phyloP scores from a whole-genome alignment of 2,888 invertebrate genomes.

The Lycophotia porphyrea region DNA sequence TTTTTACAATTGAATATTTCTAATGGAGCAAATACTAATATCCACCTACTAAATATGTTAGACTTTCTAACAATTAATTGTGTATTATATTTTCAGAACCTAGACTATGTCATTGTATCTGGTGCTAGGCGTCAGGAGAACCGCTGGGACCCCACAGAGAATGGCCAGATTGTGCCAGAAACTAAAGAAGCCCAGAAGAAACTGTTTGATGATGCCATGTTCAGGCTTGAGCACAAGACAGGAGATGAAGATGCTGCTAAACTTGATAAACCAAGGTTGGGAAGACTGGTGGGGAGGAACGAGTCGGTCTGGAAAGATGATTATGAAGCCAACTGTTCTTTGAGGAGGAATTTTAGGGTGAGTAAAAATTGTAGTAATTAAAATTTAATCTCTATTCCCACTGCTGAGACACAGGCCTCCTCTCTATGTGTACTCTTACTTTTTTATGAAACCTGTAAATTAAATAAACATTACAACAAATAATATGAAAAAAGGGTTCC shows the following conservation, averaged over 20 bases:
- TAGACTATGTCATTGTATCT: conserved; percentile 98
- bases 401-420: too few relatives aligned
- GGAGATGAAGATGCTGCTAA: conserved; percentile 94
- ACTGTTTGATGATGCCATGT: conserved; percentile 99
- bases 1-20: background rate
- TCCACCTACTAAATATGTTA: background rate
- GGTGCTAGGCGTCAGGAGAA: conserved; percentile 99
- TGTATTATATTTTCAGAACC: conserved; percentile 92
- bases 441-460: background rate
- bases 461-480: background rate
- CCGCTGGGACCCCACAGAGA: conserved; percentile 99
- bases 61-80: background rate
- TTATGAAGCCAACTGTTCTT: conserved; percentile 96
- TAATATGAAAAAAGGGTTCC: background rate
- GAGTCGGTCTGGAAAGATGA: conserved; percentile 97
- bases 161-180: conserved; percentile 97
- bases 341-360: conserved; percentile 97
- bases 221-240: conserved; percentile 97
- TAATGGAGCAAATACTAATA: background rate
- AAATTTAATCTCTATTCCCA: too few relatives aligned
- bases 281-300: conserved; percentile 94
- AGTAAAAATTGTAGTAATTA: conserved; percentile 63
- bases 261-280: conserved; percentile 93
- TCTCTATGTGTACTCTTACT: too few relatives aligned
- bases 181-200: conserved; percentile 97